Percentiles rank a stretch among this genome's conserved stretches.
These are phyloP conservation scores for Cynoglossus semilaevis DNA, from an alignment of 2,113 vertebrate species.

Conservation along the genomic window DNA sequence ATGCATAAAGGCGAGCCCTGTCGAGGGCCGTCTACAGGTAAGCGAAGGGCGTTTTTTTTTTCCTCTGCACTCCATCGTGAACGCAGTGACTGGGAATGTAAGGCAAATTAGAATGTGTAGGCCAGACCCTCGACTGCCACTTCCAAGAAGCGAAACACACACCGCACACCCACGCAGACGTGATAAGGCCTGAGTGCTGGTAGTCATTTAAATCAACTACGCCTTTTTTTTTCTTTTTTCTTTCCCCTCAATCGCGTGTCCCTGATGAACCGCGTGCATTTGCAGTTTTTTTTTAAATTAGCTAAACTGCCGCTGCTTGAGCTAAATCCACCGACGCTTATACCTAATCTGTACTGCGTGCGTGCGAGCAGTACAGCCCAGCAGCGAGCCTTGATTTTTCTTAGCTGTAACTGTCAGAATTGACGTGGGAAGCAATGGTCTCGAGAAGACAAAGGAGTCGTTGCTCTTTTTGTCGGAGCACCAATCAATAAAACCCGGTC, in stretches of 20 bases:
- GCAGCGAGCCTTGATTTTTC: conserved; percentile 29
- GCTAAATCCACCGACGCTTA: conserved; percentile 53
- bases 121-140: conserved; percentile 40
- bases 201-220: conserved; percentile 61
- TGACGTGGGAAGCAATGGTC: conserved; percentile 11
- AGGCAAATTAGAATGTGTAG: conserved; percentile 29
- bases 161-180: conserved; percentile 55
- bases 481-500: conserved; percentile 37
- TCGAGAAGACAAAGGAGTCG: conserved; percentile 2
- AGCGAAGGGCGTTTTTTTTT: conserved; percentile 6
- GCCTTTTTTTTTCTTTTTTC: conserved; percentile 41
- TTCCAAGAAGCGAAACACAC: conserved; percentile 28
- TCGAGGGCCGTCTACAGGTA: background rate
- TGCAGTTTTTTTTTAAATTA: conserved; percentile 67
- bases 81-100: too few species aligned
- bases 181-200: conserved; percentile 57
- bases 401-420: conserved; percentile 15
- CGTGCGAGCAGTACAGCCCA: conserved; percentile 18
- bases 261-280: conserved; percentile 53
- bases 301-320: conserved; percentile 48
- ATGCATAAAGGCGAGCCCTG: conserved; percentile 30
- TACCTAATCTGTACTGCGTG: conserved; percentile 42
- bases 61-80: too few species aligned
- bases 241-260: conserved; percentile 49
- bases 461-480: conserved; percentile 19